phyloP scores from a whole-genome alignment of 2,113 vertebrate genomes.

The Paramisgurnus dabryanus region DNA sequence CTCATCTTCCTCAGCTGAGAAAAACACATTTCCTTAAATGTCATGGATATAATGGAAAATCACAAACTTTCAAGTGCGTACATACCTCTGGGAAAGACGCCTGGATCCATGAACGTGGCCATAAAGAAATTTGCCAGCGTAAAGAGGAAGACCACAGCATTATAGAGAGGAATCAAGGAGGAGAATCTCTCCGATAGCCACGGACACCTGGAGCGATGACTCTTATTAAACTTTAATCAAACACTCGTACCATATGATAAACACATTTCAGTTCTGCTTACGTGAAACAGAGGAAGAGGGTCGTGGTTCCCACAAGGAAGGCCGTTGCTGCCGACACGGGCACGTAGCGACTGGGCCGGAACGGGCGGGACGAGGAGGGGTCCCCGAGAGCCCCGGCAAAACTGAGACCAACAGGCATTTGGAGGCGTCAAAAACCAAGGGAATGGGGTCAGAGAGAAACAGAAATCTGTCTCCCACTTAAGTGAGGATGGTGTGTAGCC shows the following conservation, averaged over 20 bases:
- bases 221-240: not conserved
- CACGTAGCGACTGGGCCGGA: constrained; percentile 96
- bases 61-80: constrained; percentile 3
- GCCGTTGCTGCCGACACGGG: constrained; percentile 92
- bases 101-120: constrained; percentile 99
- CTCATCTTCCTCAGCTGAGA: constrained; percentile 92
- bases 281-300: constrained; percentile 98
- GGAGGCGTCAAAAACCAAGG: constrained; percentile 38
- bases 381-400: constrained; percentile 75
- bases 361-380: constrained; percentile 80
- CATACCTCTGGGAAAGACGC: constrained; percentile 95
- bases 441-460: constrained; percentile 31
- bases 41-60: not conserved
- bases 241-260: not conserved
- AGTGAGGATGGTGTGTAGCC: constrained; percentile 26
- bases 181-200: constrained; percentile 88
- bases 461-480: not conserved
- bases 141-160: constrained; percentile 89
- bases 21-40: not conserved
- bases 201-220: constrained; percentile 78
- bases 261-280: constrained; percentile 75
- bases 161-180: constrained; percentile 87
- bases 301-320: constrained; percentile 93
- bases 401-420: constrained; percentile 71
- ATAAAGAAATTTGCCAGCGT: constrained; percentile 98